phyloP scores from a whole-genome alignment of 2,797 vertebrate genomes.

The Pangasius mekongensis region DNA sequence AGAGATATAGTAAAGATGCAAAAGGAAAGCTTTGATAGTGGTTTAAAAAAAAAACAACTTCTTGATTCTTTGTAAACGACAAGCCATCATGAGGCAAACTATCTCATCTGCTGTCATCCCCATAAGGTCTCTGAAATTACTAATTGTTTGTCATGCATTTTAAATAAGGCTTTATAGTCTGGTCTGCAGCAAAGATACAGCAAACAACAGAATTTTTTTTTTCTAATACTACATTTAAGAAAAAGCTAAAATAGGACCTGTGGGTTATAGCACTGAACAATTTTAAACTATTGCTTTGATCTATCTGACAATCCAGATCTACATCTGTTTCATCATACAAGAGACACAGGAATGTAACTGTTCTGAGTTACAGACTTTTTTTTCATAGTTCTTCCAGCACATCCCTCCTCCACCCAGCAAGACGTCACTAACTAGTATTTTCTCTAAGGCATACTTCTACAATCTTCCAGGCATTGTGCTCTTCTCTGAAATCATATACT shows the following conservation, averaged over 20 bases:
- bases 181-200: constrained; percentile 67
- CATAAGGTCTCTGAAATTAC: constrained; percentile 70
- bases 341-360: neutral
- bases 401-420: constrained; percentile 67
- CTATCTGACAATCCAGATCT: constrained; percentile 10
- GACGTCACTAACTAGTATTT: constrained; percentile 72
- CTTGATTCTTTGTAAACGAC: constrained; percentile 8
- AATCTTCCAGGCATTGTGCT: constrained; percentile 78
- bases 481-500: constrained; percentile 74
- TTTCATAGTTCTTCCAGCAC: constrained; percentile 13
- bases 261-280: neutral
- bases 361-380: constrained; percentile 10
- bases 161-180: constrained; percentile 76
- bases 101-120: constrained; percentile 56
- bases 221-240: constrained; percentile 20
- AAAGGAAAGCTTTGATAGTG: neutral
- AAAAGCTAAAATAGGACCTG: constrained; percentile 7
- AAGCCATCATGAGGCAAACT: neutral
- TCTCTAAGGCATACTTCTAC: constrained; percentile 81
- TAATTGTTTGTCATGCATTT: constrained; percentile 70
- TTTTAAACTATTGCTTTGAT: constrained; percentile 42
- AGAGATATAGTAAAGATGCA: constrained; percentile 43
- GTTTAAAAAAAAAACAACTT: neutral
- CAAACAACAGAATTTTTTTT: constrained; percentile 52
- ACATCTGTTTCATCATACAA: constrained; percentile 10